Base-by-base conservation (phyloP, 2,797 vertebrate genomes). In the Helicolenus hilgendorfi region DNA sequence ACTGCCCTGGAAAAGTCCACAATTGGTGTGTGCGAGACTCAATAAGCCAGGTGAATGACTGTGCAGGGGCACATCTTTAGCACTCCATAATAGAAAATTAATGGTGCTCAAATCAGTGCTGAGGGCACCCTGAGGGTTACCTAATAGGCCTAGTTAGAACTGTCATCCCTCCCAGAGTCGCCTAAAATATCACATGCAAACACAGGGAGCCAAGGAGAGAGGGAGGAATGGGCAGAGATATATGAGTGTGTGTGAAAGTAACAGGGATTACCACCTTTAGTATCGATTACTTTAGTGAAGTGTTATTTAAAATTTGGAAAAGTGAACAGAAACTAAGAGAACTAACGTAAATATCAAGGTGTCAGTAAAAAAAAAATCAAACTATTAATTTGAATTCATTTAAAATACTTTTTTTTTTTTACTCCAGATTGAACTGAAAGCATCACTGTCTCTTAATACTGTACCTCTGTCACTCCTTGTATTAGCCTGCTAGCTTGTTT, bases 11-110 rank as follows among this genome's bases (percentile, higher is more conserved):
- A 96, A 98, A 98, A 98, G 97, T 98, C 96, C 96, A 97, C 97
- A 98, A 98, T 97, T 98, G 98, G 93, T 96, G 95, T 93, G 97
- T 98, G 97, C 94, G 96, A 96, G 97, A 98, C 98, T 99, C 97
- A 98, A 98, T 98, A 98, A 98, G 97, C 95, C 97, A 98, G 98
- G 98, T 98, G 98, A 98, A 97, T 96, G 96, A 95, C 96, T 97
- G 97, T 95, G 96, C 95, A 94, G 95, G 94, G 97, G 98, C 98
- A 97, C 97, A 98, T 98, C 97, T 98, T 99, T 98, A 98, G 97
- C 97, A 98, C 96, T 97, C 97, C 95, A 97, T 99, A 98, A 99
- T 98, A 98, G 98, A 98, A 99, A 98, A 98, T 98, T 98, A 99
- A 98, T 98, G 98, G 97, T 95, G 96, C 98, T 98, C 98, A 98